Evolutionary conservation across 2,797 vertebrate species (phyloP), one percentile per base, ranked within the genome.

Genomic region (Dipus sagitta): DNA sequence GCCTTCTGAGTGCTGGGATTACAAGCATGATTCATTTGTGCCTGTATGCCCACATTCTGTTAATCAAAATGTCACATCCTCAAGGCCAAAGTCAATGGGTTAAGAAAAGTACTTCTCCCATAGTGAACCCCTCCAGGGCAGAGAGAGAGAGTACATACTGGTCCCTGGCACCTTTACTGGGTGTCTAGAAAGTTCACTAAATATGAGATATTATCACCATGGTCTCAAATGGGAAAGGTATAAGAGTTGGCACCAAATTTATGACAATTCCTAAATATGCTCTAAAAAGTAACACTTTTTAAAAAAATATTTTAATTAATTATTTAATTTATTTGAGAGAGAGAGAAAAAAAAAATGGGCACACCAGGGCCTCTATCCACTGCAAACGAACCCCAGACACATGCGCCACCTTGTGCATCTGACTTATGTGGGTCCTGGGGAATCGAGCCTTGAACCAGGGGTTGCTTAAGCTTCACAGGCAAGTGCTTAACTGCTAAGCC

Each of bases 181-280:
- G 23, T 9, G 12, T 28, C 10, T 24, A 65, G 62, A 42, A 68
- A 12, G 2, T 12, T 87, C 84, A 67, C 38, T 47, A 74, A 76
- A 38, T 72, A 6, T n/a, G 62, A 91, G n/a, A 58, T 72, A 24
- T 34, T 38, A 26, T 78, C 86, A 34, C 10, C 38, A 28, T 8
- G 28, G 10, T 47, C 75, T n/a, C 28, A 34, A 30, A 32, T 30
- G 58, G 18, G 17, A 42, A 86, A 83, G 10, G 9, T 32, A 13
- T 38, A 79, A 71, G 38, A 54, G 52, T 79, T 28, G 20, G 47
- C 54, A 68, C 30, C 71, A 47, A 88, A 90, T 52, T 82, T 79
- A 54, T 18, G 65, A 89, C 65, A 38, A 78, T 86, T 92, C 86
- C 88, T 88, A 96, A 93, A 88, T 23, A 77, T 3, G 52, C 6